Evolutionary conservation across 1,140 invertebrate species (phyloP), one percentile per base, ranked within the genome.

Genomic region (Aphidius gifuensis): DNA sequence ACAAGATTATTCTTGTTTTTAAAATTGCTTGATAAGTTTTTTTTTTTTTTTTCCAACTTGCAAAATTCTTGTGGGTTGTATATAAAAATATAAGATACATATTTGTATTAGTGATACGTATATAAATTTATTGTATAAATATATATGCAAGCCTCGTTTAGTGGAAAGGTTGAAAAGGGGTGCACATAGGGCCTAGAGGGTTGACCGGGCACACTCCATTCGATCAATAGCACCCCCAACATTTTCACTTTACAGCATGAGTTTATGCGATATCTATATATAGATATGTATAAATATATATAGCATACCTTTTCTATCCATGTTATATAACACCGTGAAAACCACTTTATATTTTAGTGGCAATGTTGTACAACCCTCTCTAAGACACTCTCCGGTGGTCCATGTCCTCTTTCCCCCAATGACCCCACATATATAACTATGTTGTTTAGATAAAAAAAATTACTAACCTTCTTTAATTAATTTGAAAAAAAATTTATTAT

Each of bases 331-430:
- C 23, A 76, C 71, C 72, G 74, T 71, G 64, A 74, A 77, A 77
- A 72, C 73, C 76, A 78, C 77, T 78, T 79, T 77, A 78, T 79
- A 79, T 79, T 78, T 79, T 77, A 79, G 77, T 78, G 74, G 73
- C 72, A 76, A 73, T 77, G 75, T 78, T 77, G 70, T 77, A 77
- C 76, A 77, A 75, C 74, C 74, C 74, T 75, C 73, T 63, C 67
- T 68, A 74, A 71, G 69, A 77, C 73, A 72, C 57, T 72, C 65
- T 62, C 70, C 68, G 70, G 71, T 69, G 65, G 66, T 67, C 55
- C 46, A 48, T 48, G 57, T 48, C 57, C 9, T 50, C 43, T 45
- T 44, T 44, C 42, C 48, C 23, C 4, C 23, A 4, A 32, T 32
- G 23, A 32, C 23, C 23, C 23, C 23, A 32, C 23, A 32, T 32